Conservation (phyloP, 2,797 vertebrate genomes). For the Astyanax mexicanus region DNA sequence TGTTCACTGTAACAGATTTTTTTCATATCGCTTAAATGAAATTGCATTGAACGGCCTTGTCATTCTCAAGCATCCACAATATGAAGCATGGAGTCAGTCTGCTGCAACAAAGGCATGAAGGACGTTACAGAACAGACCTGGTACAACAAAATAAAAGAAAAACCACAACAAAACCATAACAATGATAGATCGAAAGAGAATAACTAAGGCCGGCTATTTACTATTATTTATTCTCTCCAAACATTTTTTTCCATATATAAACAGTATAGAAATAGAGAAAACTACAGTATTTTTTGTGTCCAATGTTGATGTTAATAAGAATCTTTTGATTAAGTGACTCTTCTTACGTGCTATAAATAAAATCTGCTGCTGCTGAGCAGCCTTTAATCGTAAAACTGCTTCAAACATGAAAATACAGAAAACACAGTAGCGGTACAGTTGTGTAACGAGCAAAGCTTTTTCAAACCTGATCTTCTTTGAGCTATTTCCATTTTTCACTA, state of each 20-base stretch:
- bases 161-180: no score
- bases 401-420: neutral
- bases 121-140: no score
- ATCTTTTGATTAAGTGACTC: neutral
- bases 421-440: neutral
- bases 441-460: neutral
- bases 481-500: constrained; percentile 1
- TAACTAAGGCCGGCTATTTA: no score
- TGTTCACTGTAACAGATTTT: no score
- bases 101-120: no score
- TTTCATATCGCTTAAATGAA: no score
- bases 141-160: no score
- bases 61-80: no score
- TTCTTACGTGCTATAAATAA: neutral
- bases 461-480: neutral
- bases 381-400: neutral
- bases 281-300: neutral
- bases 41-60: no score
- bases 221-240: no score
- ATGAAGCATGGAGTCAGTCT: no score
- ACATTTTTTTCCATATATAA: neutral
- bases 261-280: neutral
- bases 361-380: neutral
- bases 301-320: neutral
- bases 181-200: no score